phyloP scores from a whole-genome alignment of 1,140 invertebrate species.

The Drosophila aff. region DNA sequence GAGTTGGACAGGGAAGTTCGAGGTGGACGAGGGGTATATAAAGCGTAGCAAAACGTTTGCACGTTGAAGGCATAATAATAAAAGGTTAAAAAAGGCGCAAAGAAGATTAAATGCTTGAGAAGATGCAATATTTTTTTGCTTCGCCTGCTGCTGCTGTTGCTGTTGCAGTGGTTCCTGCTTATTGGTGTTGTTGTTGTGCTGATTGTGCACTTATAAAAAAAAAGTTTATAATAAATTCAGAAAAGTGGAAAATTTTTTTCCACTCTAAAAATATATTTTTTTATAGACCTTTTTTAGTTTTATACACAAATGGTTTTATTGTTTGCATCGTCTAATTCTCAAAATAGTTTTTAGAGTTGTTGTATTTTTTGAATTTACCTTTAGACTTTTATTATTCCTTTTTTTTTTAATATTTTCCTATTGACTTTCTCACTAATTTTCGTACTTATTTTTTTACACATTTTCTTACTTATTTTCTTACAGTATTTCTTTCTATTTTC shows the following conservation, averaged over 20 bases:
- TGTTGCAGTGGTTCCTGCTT: conserved; percentile 36
- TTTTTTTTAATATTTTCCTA: no score
- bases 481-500: no score
- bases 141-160: conserved; percentile 51
- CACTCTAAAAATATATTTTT: no score
- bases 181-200: conserved; percentile 31
- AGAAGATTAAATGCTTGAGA: conserved; percentile 84
- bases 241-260: neutral
- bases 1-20: neutral
- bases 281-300: no score
- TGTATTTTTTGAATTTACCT: no score
- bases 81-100: conserved; percentile 84
- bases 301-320: no score
- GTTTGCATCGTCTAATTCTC: no score
- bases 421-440: no score
- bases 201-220: conserved; percentile 2
- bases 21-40: conserved; percentile 40
- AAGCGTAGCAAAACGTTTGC: conserved; percentile 84
- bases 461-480: neutral
- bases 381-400: no score
- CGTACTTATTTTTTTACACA: no score
- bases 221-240: neutral
- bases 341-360: no score
- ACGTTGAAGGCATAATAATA: conserved; percentile 84
- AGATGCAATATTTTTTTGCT: conserved; percentile 82